phyloP scores from a whole-genome alignment of 1,140 invertebrate species.

The Nylanderia fulva region DNA sequence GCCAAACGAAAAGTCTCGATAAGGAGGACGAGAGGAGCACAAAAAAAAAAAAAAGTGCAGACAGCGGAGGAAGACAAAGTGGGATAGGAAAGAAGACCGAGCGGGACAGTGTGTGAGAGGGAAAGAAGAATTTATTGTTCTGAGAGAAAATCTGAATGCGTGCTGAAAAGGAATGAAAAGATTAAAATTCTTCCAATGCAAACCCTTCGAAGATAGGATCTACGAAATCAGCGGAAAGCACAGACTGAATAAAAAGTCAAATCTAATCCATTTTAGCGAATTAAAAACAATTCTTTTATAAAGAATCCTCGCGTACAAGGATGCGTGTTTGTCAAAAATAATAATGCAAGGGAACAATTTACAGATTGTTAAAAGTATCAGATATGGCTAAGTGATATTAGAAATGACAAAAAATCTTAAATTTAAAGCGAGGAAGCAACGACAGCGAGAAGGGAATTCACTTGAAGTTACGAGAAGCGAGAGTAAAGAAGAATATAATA shows the following conservation, averaged over 20 bases:
- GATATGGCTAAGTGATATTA: not conserved
- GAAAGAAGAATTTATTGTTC: conserved; percentile 51
- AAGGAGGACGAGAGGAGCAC: conserved; percentile 26
- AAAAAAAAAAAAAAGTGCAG: conserved; percentile 28
- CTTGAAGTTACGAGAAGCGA: conserved; percentile 29
- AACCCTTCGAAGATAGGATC: not conserved
- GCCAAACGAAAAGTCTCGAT: conserved; percentile 58
- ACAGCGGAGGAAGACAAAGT: conserved; percentile 30
- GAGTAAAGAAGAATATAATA: conserved; percentile 52
- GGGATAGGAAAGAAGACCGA: conserved; percentile 15
- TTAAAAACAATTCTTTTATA: not conserved
- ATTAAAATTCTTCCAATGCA: conserved; percentile 14
- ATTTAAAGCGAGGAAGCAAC: conserved; percentile 25
- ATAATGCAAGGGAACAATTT: not conserved
- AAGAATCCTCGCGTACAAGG: not conserved
- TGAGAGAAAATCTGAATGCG: not conserved
- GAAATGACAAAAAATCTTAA: conserved; percentile 11
- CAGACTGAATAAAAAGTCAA: conserved; percentile 28
- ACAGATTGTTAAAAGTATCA: conserved; percentile 23
- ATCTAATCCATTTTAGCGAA: not conserved
- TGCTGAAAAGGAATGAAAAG: not conserved
- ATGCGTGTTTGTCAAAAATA: not conserved
- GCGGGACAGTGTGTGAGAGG: conserved; percentile 17
- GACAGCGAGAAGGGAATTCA: conserved; percentile 26
- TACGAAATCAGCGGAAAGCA: not conserved